These are phyloP conservation scores for Penaeus vannamei DNA, from an alignment of 1,140 invertebrate genomes.

Conservation along the genomic window DNA sequence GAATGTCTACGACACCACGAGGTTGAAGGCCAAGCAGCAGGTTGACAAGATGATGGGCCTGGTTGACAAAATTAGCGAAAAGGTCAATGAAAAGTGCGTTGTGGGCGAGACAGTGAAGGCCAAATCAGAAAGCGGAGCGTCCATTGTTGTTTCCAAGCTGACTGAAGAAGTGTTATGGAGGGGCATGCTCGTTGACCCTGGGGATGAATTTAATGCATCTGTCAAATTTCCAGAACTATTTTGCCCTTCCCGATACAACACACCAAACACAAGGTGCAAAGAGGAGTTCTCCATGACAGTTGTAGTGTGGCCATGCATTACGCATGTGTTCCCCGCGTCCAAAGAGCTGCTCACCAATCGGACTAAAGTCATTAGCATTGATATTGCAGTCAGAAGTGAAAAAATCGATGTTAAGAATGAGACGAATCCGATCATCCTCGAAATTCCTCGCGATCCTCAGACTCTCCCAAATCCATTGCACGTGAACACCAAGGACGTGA, in stretches of 20 bases:
- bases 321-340: slow-evolving; percentile 24
- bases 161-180: background rate
- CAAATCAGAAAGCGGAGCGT: slow-evolving; percentile 38
- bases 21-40: slow-evolving; percentile 12
- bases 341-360: background rate
- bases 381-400: background rate
- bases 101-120: slow-evolving; percentile 3
- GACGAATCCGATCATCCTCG: slow-evolving; percentile 14
- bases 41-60: slow-evolving; percentile 22
- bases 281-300: slow-evolving; percentile 6
- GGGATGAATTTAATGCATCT: slow-evolving; percentile 13
- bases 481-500: background rate
- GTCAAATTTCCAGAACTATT: background rate
- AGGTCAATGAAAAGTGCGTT: slow-evolving; percentile 18
- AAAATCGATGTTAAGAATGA: slow-evolving; percentile 3
- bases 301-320: slow-evolving; percentile 35
- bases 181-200: background rate
- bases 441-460: slow-evolving; percentile 20
- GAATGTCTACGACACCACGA: slow-evolving; percentile 27
- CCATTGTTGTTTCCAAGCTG: background rate
- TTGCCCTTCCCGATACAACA: slow-evolving; percentile 21
- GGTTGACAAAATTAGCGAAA: background rate
- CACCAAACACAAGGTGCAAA: background rate
- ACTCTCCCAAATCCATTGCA: background rate
- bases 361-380: slow-evolving; percentile 6